Evolutionary conservation across 2,888 invertebrate species (phyloP).

Genomic region (Formica aserva): DNA sequence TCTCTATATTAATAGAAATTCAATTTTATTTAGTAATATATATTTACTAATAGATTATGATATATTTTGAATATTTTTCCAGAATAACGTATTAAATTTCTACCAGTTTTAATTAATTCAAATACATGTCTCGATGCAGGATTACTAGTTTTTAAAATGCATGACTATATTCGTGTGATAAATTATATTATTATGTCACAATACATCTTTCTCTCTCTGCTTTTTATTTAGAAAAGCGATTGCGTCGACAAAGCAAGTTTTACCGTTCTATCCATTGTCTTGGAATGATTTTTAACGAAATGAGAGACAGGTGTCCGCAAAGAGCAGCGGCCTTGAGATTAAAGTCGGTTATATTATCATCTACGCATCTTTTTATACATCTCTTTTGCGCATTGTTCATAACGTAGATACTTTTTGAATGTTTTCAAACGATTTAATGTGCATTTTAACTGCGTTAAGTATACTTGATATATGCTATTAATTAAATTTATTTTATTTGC

Average conservation of each 20-base stretch:
- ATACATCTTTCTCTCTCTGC: neutral
- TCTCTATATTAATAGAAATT: neutral
- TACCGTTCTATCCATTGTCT: conserved; percentile 4
- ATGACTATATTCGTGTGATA: neutral
- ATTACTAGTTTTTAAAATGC: neutral
- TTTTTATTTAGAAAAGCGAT: neutral
- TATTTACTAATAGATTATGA: neutral
- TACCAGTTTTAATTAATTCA: neutral
- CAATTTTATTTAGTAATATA: neutral
- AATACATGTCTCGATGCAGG: neutral
- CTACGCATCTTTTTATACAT: conserved; percentile 52
- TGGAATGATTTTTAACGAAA: conserved; percentile 44
- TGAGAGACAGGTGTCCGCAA: conserved; percentile 47
- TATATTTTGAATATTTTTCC: neutral
- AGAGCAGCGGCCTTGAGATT: conserved; percentile 63
- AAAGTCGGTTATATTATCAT: conserved; percentile 63
- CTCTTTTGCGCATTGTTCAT: conserved; percentile 1
- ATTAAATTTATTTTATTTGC: neutral
- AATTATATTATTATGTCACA: conserved; percentile 5
- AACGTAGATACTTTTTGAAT: neutral
- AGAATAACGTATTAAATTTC: neutral
- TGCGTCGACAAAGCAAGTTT: conserved; percentile 4
- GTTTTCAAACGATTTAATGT: neutral
- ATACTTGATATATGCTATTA: neutral
- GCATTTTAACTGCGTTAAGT: neutral